phyloP scores from a whole-genome alignment of 2,797 vertebrate genomes.

The Buceros bicornis region DNA sequence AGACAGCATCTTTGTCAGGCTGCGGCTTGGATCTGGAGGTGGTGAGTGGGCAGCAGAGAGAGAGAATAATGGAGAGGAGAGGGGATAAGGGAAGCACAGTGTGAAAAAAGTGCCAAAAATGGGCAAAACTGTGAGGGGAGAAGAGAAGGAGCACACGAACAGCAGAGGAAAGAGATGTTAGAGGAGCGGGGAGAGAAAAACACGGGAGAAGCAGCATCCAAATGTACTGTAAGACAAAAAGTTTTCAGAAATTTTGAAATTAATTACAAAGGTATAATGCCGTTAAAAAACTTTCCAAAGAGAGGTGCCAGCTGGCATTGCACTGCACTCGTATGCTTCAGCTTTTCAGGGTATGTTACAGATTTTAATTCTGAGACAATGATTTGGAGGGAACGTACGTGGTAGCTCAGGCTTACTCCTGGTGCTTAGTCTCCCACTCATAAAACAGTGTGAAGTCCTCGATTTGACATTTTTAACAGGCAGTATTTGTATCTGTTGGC shows the following conservation, averaged over 20 bases:
- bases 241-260: not conserved
- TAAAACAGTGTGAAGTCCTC: not conserved
- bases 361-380: not conserved
- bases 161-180: not conserved
- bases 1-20: not conserved
- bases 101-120: not conserved
- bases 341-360: not conserved
- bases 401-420: not conserved
- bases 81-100: not conserved
- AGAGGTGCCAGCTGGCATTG: not conserved
- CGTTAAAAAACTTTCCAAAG: not conserved
- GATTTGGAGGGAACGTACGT: not conserved
- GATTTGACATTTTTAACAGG: not conserved
- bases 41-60: not conserved
- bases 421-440: not conserved
- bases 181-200: not conserved
- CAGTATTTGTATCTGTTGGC: not conserved
- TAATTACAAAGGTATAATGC: not conserved
- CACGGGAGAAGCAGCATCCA: not conserved
- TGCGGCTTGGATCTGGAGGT: rapidly evolving
- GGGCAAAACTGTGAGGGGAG: not conserved
- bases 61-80: not conserved
- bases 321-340: not conserved
- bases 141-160: not conserved
- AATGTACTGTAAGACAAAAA: not conserved